Base-by-base conservation (phyloP, 2,113 vertebrate species). In the Picathartes gymnocephalus region DNA sequence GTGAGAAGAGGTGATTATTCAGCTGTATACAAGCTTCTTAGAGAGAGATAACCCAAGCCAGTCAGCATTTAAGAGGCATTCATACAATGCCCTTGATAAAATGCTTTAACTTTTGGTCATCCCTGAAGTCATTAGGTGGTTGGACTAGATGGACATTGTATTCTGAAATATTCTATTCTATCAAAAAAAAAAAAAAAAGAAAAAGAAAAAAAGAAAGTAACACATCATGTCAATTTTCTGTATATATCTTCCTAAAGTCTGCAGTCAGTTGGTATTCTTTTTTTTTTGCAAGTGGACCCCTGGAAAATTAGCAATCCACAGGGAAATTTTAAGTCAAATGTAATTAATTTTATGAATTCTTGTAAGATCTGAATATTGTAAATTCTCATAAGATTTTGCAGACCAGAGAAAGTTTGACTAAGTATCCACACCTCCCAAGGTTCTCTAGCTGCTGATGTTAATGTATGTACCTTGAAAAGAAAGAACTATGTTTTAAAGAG, bases 1-100 rank as follows among this genome's bases (percentile, higher is more conserved):
- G 9, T 51, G n/a, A 39, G 56, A 60, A 56, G n/a, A 50, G 6
- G 9, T 7, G 30, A 69, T 53, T 31, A 12, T 31, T 45, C 28
- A 5, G 0, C 30, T 70, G 9, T 33, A 12, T 35, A 33, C 12
- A 30, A 40, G 9, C 5, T 40, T 74, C 16, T 53, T 19, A 31
- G 61, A 35, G 13, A 45, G 53, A 0, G 1, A 35, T 60, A 54
- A 6, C 6, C 10, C 31, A 70, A 30, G 11, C 4, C 20, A 37
- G 17, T n/a, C 16, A 44, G 35, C 51, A 19, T 37, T 45, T 54
- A 48, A 7, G 25, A 48, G 18, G 3, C 3, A 22, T 53, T 62
- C 80, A 35, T n/a, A 35, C 13, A 72, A 62, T 39, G 8, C 2
- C 23, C 15, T 72, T 81, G 13, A 39, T 13, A 71, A 51, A 68